Evolutionary conservation across 2,113 vertebrate species (phyloP).

Genomic region (Murina feae): DNA sequence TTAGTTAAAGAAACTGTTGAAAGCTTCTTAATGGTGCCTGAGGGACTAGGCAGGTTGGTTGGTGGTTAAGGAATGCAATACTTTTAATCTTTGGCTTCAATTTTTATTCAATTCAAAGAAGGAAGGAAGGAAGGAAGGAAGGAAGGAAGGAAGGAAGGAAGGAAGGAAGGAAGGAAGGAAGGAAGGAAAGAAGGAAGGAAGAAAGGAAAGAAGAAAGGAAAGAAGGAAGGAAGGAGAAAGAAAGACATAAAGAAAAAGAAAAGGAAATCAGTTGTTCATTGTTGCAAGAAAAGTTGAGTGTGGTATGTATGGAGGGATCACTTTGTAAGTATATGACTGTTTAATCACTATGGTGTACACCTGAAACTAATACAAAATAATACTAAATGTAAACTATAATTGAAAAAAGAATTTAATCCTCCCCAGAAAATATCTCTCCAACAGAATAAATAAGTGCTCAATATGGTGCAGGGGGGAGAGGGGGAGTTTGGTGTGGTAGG

Average conservation of each 20-base stretch:
- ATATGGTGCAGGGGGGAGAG: background rate
- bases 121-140: background rate
- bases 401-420: background rate
- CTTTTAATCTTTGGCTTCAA: slow-evolving; percentile 57
- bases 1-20: slow-evolving; percentile 75
- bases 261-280: background rate
- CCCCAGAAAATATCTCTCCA: background rate
- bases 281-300: background rate
- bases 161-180: no score
- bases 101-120: slow-evolving; percentile 28
- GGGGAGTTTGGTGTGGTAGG: background rate
- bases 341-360: background rate
- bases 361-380: background rate
- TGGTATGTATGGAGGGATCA: background rate
- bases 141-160: no score
- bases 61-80: slow-evolving; percentile 56
- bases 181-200: background rate
- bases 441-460: background rate
- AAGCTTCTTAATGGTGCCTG: slow-evolving; percentile 72
- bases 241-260: background rate
- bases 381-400: background rate
- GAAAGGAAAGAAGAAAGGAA: no score
- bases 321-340: background rate
- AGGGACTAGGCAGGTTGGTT: slow-evolving; percentile 64
- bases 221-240: background rate